These are phyloP conservation scores for Phocoena phocoena DNA, from an alignment of 2,113 vertebrate genomes.

Conservation along the genomic window DNA sequence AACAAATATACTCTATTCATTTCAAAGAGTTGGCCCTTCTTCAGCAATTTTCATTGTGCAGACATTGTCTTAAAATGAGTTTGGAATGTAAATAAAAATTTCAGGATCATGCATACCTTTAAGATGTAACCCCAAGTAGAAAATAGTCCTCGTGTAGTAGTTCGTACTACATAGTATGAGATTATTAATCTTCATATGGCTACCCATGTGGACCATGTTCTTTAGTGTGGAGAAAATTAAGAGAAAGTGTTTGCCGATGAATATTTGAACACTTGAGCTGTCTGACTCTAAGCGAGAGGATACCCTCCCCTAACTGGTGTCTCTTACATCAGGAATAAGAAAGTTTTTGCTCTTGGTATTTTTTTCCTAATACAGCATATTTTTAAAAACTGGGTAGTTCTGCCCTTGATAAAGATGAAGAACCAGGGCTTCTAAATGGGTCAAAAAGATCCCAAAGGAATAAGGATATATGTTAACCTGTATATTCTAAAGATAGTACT, in stretches of 20 bases:
- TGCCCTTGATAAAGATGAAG: neutral
- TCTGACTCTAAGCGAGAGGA: neutral
- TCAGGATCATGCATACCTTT: neutral
- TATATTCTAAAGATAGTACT: neutral
- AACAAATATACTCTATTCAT: neutral
- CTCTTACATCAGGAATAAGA: neutral
- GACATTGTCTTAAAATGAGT: neutral
- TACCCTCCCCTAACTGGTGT: neutral
- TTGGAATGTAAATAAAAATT: slow-evolving; percentile 8
- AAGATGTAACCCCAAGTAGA: neutral
- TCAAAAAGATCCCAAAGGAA: neutral
- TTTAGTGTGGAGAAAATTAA: neutral
- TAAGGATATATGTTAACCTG: neutral
- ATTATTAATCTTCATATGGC: neutral
- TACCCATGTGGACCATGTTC: neutral
- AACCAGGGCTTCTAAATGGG: neutral
- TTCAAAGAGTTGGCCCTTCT: neutral
- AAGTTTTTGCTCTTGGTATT: neutral
- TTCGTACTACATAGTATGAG: neutral
- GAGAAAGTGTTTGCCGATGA: neutral
- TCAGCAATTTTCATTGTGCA: neutral
- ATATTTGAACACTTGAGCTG: neutral
- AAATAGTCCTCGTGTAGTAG: neutral
- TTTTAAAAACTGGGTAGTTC: neutral
- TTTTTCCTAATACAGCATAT: neutral